phyloP scores from a whole-genome alignment of 2,888 invertebrate genomes.

The Netelia inedita region DNA sequence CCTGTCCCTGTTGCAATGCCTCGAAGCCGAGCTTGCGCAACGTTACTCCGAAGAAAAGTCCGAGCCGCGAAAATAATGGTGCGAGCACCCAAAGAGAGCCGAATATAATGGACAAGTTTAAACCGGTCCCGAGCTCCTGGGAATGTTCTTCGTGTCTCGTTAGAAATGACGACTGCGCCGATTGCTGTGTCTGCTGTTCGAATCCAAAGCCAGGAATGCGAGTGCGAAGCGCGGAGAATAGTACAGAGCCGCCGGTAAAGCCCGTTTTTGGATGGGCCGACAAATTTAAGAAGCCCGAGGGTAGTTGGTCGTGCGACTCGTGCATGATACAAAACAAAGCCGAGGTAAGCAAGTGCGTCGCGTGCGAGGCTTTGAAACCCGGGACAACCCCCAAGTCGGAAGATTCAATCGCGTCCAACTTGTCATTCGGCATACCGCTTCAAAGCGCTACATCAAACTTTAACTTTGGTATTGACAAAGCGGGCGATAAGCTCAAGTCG shows the following conservation, averaged over 20 bases:
- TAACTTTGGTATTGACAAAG: conserved; percentile 86
- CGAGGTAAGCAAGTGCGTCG: conserved; percentile 85
- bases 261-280: conserved; percentile 77
- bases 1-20: conserved; percentile 79
- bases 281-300: conserved; percentile 83
- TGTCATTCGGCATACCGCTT: conserved; percentile 78
- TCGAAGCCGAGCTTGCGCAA: conserved; percentile 79
- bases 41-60: conserved; percentile 60
- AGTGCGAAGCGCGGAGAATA: conserved; percentile 84
- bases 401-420: conserved; percentile 71
- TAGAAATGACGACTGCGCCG: conserved; percentile 86
- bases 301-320: conserved; percentile 87
- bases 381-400: conserved; percentile 77
- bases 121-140: conserved; percentile 88
- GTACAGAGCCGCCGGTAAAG: conserved; percentile 73
- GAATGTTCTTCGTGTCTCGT: conserved; percentile 89
- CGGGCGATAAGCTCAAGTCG: conserved; percentile 73
- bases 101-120: conserved; percentile 76
- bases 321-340: conserved; percentile 87
- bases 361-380: conserved; percentile 87
- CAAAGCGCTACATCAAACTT: conserved; percentile 75
- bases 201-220: conserved; percentile 81
- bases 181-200: conserved; percentile 87
- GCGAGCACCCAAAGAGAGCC: conserved; percentile 49
- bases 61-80: background rate